These are phyloP conservation scores for Biston betularia DNA, from an alignment of 2,888 invertebrate genomes.

Conservation along the genomic window DNA sequence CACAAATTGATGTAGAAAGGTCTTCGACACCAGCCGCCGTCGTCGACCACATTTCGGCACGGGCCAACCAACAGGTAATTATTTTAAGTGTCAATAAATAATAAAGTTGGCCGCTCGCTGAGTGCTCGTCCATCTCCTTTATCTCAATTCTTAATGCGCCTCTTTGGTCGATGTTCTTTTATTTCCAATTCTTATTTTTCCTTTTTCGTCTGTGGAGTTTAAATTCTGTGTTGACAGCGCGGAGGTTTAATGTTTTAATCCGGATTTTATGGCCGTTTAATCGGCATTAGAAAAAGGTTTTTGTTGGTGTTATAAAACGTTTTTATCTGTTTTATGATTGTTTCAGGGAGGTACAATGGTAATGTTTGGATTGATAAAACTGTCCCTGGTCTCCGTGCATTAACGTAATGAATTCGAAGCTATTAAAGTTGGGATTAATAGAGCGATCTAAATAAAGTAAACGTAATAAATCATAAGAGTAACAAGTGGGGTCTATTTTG, in stretches of 20 bases:
- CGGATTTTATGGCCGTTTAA: constrained; percentile 75
- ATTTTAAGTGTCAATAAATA: constrained; percentile 87
- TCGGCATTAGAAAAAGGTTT: constrained; percentile 67
- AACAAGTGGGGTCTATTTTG: constrained; percentile 71
- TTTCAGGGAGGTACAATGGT: constrained; percentile 57
- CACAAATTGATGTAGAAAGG: constrained; percentile 53
- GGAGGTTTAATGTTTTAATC: constrained; percentile 85
- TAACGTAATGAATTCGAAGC: constrained; percentile 57
- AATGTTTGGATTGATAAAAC: constrained; percentile 54
- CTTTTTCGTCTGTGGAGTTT: constrained; percentile 77
- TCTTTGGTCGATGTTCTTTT: constrained; percentile 82
- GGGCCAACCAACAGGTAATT: constrained; percentile 82
- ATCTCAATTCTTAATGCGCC: constrained; percentile 86
- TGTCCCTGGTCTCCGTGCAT: constrained; percentile 40
- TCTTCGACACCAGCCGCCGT: constrained; percentile 61
- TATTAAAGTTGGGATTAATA: constrained; percentile 58
- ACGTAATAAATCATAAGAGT: constrained; percentile 70
- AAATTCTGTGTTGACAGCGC: constrained; percentile 83
- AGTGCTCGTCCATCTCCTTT: constrained; percentile 85
- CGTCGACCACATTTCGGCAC: constrained; percentile 70
- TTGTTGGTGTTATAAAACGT: constrained; percentile 49
- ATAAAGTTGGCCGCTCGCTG: constrained; percentile 81
- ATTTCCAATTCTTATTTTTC: constrained; percentile 65
- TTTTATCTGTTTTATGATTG: constrained; percentile 69
- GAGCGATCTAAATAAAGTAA: constrained; percentile 60